Conservation (phyloP, 2,888 invertebrate species). For the Hemicrepidius hirtus region DNA sequence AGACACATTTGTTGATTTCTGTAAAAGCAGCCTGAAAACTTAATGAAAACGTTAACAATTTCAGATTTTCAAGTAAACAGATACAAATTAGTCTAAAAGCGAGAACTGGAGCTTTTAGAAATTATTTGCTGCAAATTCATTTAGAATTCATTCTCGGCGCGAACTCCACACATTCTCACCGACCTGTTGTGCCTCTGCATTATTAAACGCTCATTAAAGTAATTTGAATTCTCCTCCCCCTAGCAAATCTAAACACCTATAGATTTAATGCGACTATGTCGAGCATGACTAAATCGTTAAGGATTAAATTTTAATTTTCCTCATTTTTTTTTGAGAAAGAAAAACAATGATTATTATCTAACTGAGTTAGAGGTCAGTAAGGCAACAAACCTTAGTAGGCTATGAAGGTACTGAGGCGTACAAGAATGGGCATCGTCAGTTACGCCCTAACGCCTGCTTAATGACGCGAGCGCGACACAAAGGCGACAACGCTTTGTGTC, state of each 20-base stretch:
- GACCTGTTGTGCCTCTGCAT: constrained; percentile 58
- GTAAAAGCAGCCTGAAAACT: not conserved
- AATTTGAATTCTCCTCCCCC: constrained; percentile 58
- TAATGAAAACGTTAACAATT: not conserved
- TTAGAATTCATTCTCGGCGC: constrained; percentile 47
- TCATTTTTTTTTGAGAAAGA: not conserved
- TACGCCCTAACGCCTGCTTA: constrained; percentile 68
- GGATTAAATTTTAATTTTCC: constrained; percentile 2
- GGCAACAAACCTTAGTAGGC: constrained; percentile 51
- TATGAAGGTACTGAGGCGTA: constrained; percentile 60
- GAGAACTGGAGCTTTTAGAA: constrained; percentile 21
- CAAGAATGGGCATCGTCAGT: constrained; percentile 69
- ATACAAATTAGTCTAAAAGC: not conserved
- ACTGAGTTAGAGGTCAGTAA: constrained; percentile 47
- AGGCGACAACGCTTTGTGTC: constrained; percentile 63
- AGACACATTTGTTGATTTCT: too few relatives aligned
- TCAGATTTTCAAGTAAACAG: not conserved
- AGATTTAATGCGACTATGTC: constrained; percentile 20
- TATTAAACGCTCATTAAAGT: constrained; percentile 61
- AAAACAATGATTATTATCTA: constrained; percentile 1
- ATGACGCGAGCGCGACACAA: constrained; percentile 69
- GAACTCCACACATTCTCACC: constrained; percentile 55
- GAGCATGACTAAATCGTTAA: constrained; percentile 28
- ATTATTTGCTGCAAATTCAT: constrained; percentile 34
- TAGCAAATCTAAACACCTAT: constrained; percentile 46